Base-by-base conservation (phyloP, 1,140 invertebrate species). In the Heliconius nattereri region DNA sequence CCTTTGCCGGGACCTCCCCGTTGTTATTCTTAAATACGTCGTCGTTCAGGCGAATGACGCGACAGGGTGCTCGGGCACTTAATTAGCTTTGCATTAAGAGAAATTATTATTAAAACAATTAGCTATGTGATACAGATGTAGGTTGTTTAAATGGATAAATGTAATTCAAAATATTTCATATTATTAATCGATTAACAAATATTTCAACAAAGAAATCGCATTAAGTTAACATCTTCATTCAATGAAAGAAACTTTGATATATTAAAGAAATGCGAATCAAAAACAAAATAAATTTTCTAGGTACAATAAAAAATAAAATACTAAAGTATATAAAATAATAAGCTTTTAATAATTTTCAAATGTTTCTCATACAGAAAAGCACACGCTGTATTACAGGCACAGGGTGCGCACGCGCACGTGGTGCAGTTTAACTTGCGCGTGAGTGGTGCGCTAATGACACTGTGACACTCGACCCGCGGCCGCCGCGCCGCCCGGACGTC, bases 1-100 rank as follows among this genome's bases (percentile, higher is more conserved):
- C 80, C 91, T 91, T 92, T 92, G 83, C 40, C 70, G 73, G 85
- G 91, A 93, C 91, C 91, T 90, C 91, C 91, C 90, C 89, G 90
- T 84, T 88, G 86, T 87, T 87, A 87, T 83, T 84, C 83, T 86
- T 88, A 86, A 90, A 86, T 88, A 90, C 86, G 84, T 85, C 87
- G 89, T 88, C 86, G 86, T 89, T 85, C 82, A 84, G 83, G 83
- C 84, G 76, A 76, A 52, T 60, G 78, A 29, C 73, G 71, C 79
- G 83, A 92, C 84, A 90, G 86, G 79, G 76, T 86, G 90, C 79
- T 85, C 78, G 23, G 60, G 73, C 76, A 49, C 37, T 80, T 86
- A 66, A 82, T 84, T 78, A 82, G 54, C 11, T n/a, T 20, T 23
- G 57, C 23, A 75, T 78, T 79, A 66, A 77, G 77, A 77, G 32